These are phyloP conservation scores for Eurytoma californica DNA, from an alignment of 2,888 invertebrate genomes.

Conservation along the genomic window DNA sequence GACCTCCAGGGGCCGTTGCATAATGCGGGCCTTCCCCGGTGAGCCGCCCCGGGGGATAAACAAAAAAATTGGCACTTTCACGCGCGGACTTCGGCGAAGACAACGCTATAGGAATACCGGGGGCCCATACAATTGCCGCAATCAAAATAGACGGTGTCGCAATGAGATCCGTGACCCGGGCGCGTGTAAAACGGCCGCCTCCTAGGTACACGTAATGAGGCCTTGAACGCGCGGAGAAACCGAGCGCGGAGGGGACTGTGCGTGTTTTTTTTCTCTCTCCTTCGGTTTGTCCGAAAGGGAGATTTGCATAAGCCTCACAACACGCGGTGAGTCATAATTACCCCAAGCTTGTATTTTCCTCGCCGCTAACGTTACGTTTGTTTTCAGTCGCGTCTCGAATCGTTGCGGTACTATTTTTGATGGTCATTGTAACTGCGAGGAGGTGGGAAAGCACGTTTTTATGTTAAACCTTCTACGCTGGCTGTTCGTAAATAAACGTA, in stretches of 20 bases:
- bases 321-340: constrained; percentile 25
- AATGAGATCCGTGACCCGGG: constrained; percentile 40
- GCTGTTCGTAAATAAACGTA: too few relatives aligned
- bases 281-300: background rate
- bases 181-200: background rate
- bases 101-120: background rate
- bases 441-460: background rate
- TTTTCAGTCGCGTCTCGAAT: background rate
- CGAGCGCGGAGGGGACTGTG: background rate
- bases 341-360: background rate
- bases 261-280: background rate
- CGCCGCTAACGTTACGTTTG: background rate
- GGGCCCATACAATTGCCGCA: constrained; percentile 21
- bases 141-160: constrained; percentile 54
- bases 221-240: constrained; percentile 40
- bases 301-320: constrained; percentile 22
- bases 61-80: constrained; percentile 20
- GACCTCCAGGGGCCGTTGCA: background rate
- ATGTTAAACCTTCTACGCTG: too few relatives aligned
- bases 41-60: background rate
- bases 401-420: background rate
- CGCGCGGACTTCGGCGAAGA: constrained; percentile 1
- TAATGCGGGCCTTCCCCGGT: constrained; percentile 13
- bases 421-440: background rate
- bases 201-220: background rate